Conservation (phyloP, 2,113 vertebrate species). For the Crotalus viridis region DNA sequence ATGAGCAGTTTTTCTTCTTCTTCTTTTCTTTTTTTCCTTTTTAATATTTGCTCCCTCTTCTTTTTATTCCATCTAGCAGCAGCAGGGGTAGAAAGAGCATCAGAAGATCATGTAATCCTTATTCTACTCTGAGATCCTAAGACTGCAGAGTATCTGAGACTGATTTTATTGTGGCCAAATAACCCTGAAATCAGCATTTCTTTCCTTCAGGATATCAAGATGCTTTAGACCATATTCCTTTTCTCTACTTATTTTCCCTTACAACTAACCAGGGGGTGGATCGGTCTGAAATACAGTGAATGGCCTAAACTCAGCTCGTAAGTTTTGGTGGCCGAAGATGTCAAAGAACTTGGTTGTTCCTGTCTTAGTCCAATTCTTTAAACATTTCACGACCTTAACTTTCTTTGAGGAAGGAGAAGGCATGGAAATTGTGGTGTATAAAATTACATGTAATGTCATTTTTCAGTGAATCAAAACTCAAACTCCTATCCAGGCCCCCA, state of each 20-base stretch:
- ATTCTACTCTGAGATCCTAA: neutral
- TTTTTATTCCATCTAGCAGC: neutral
- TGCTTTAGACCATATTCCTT: neutral
- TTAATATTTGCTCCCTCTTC: neutral
- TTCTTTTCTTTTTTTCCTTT: neutral
- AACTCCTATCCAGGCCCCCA: neutral
- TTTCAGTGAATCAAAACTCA: neutral
- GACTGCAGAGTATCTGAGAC: neutral
- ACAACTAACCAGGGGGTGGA: neutral
- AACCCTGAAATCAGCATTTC: neutral
- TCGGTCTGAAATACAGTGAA: too few species aligned
- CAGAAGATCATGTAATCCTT: neutral
- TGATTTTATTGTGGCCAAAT: neutral
- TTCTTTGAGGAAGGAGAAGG: neutral
- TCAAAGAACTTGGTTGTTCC: neutral
- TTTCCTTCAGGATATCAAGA: neutral
- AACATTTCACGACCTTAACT: neutral
- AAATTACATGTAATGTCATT: too few species aligned
- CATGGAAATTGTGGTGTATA: neutral
- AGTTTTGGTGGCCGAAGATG: neutral
- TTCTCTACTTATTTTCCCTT: neutral
- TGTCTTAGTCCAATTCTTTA: neutral
- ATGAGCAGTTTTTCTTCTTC: neutral
- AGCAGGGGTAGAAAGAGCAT: neutral
- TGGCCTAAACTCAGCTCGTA: neutral